phyloP scores from a whole-genome alignment of 2,797 vertebrate genomes.

The Sciurus carolinensis region DNA sequence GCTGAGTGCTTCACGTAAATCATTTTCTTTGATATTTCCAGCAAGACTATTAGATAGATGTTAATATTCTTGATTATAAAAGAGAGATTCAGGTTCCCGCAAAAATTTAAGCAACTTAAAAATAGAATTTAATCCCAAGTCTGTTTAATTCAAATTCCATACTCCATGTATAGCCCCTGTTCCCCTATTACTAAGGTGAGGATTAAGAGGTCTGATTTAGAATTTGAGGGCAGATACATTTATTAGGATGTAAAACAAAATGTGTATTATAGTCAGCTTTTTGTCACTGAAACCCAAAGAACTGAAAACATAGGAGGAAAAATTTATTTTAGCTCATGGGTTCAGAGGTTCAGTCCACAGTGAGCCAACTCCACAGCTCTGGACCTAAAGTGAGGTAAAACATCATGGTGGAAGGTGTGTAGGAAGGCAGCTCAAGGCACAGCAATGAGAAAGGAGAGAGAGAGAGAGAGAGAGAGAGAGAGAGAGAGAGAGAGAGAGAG shows the following conservation, averaged over 20 bases:
- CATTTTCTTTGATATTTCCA: conserved; percentile 38
- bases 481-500: too few species aligned
- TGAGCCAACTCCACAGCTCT: too few species aligned
- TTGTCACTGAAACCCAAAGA: too few species aligned
- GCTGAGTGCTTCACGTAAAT: not conserved
- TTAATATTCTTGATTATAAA: conserved; percentile 31
- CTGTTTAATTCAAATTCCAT: not conserved
- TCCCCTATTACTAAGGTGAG: not conserved
- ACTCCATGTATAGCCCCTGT: not conserved
- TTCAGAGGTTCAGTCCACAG: too few species aligned
- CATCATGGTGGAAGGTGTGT: too few species aligned
- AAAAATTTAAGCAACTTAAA: conserved; percentile 29
- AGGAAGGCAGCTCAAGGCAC: too few species aligned
- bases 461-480: too few species aligned
- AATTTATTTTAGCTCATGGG: too few species aligned
- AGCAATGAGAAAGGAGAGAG: too few species aligned
- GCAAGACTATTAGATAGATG: not conserved
- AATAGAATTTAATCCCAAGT: not conserved
- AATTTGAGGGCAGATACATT: not conserved
- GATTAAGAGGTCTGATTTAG: not conserved
- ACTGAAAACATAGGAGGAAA: too few species aligned
- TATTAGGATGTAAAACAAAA: not conserved
- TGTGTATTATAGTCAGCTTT: not conserved
- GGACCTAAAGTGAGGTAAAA: too few species aligned
- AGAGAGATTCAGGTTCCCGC: not conserved